A percentile compares a stretch with the other conserved stretches of the same genome.
phyloP scores from a whole-genome alignment of 2,113 vertebrate genomes.

The Caloenas nicobarica region DNA sequence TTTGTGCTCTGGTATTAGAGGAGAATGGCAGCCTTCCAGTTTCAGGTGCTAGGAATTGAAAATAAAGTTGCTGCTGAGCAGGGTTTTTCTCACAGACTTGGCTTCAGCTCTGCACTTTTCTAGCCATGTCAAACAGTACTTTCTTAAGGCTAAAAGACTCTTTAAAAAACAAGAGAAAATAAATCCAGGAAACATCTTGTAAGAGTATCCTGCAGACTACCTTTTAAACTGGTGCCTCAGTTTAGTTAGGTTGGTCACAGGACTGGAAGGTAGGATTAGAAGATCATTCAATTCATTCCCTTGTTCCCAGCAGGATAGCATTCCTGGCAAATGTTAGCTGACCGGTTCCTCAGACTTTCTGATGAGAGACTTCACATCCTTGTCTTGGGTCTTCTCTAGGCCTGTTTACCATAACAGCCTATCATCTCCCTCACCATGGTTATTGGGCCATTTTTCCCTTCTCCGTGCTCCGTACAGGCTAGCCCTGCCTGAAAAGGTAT shows the following conservation, averaged over 20 bases:
- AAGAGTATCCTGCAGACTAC: not conserved
- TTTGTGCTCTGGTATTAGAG: not conserved
- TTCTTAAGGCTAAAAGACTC: not conserved
- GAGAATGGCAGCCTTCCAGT: not conserved
- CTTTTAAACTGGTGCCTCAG: not conserved
- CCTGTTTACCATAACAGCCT: not conserved
- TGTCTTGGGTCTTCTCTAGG: not conserved
- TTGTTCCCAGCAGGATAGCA: not conserved
- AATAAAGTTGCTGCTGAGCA: not conserved
- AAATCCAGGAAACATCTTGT: not conserved
- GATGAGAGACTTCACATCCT: not conserved
- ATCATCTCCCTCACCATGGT: not conserved
- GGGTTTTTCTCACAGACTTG: not conserved
- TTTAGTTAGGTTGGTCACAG: not conserved
- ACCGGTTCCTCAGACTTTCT: not conserved
- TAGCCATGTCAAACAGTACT: not conserved
- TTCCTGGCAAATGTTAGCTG: not conserved
- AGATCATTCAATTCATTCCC: not conserved
- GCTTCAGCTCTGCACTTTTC: not conserved
- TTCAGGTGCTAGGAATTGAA: slow-evolving; percentile 6
- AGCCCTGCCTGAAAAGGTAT: not conserved
- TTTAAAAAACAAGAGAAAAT: not conserved
- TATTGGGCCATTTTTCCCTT: not conserved
- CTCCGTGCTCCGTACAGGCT: not conserved
- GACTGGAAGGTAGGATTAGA: not conserved